phyloP scores from a whole-genome alignment of 1,140 invertebrate species.

The Drosophila eugracilis region DNA sequence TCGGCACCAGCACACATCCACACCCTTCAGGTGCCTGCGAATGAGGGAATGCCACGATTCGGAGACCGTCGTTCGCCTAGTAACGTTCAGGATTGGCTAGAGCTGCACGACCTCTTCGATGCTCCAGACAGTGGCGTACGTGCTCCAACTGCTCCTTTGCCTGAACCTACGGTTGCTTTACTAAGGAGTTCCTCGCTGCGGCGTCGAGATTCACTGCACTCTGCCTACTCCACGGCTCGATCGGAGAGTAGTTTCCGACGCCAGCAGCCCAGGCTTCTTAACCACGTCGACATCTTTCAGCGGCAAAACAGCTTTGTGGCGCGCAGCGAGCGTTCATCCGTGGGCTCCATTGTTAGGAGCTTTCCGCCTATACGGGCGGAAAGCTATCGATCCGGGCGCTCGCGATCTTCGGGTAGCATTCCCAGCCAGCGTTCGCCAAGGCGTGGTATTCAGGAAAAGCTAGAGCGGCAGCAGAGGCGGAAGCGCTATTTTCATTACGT shows the following conservation, averaged over 20 bases:
- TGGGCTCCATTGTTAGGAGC: constrained; percentile 71
- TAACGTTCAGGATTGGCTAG: constrained; percentile 83
- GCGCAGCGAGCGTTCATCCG: constrained; percentile 71
- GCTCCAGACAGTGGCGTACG: constrained; percentile 13
- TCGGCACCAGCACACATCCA: constrained; percentile 19
- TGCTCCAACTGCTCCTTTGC: neutral
- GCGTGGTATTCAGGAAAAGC: constrained; percentile 32
- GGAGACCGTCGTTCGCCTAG: constrained; percentile 80
- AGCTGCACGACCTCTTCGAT: constrained; percentile 79
- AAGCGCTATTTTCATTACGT: constrained; percentile 69
- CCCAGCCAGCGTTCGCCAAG: constrained; percentile 46
- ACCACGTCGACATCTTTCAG: constrained; percentile 77
- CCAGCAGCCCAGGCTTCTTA: constrained; percentile 51
- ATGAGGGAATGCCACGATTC: constrained; percentile 60
- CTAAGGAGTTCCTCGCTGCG: constrained; percentile 27
- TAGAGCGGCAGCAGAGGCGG: constrained; percentile 49
- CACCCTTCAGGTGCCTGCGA: constrained; percentile 54
- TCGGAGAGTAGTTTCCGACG: constrained; percentile 64
- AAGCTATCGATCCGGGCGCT: constrained; percentile 57
- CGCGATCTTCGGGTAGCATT: constrained; percentile 53
- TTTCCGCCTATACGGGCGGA: constrained; percentile 78
- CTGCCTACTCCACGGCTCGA: constrained; percentile 64
- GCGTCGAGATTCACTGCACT: constrained; percentile 65
- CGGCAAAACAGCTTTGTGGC: constrained; percentile 77
- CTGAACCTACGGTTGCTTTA: constrained; percentile 23